phyloP scores from a whole-genome alignment of 1,140 invertebrate genomes.

The Heliconius himera region DNA sequence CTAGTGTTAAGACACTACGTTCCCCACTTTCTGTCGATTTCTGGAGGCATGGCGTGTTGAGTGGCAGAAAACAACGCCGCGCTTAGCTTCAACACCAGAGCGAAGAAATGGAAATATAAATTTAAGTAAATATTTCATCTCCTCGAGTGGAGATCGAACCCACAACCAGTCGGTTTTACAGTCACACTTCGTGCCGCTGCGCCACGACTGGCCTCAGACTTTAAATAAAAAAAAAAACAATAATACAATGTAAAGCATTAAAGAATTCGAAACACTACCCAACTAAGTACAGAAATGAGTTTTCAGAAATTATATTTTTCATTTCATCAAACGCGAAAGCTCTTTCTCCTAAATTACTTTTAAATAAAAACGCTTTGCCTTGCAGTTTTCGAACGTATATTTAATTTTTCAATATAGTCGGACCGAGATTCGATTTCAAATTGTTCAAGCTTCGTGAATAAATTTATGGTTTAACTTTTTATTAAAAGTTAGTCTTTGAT shows the following conservation, averaged over 20 bases:
- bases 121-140: too few relatives aligned
- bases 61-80: too few relatives aligned
- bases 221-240: background rate
- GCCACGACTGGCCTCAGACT: too few relatives aligned
- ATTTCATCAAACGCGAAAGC: conserved; percentile 22
- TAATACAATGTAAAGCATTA: background rate
- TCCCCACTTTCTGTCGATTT: too few relatives aligned
- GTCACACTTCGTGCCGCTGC: too few relatives aligned
- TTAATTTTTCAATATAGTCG: conserved; percentile 28
- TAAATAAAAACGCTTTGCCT: conserved; percentile 26
- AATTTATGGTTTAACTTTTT: conserved; percentile 7
- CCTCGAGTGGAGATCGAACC: too few relatives aligned
- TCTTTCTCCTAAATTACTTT: conserved; percentile 27
- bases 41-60: too few relatives aligned
- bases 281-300: conserved; percentile 4
- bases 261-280: background rate
- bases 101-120: too few relatives aligned
- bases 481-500: background rate
- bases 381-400: conserved; percentile 26
- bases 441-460: conserved; percentile 10
- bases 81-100: too few relatives aligned
- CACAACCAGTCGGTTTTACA: too few relatives aligned
- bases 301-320: conserved; percentile 19
- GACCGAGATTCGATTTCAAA: conserved; percentile 23
- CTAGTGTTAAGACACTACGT: too few relatives aligned